Evolutionary conservation across 2,888 invertebrate genomes (phyloP).

Genomic region (Orthosia gothica): DNA sequence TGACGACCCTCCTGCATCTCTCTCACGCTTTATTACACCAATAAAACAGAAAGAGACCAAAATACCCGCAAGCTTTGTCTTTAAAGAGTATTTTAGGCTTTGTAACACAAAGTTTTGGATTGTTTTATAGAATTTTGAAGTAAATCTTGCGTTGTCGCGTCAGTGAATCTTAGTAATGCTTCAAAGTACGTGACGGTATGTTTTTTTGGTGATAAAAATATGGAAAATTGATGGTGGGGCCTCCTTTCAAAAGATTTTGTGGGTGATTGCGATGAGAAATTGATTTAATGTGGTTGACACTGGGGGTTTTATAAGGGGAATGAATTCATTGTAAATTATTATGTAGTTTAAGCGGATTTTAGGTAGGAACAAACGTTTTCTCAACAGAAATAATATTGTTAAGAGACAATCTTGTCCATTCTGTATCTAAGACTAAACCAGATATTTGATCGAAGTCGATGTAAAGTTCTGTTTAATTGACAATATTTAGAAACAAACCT

Average conservation of each 20-base stretch:
- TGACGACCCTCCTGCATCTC: constrained; percentile 77
- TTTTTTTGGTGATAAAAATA: constrained; percentile 83
- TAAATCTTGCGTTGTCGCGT: constrained; percentile 85
- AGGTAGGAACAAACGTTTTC: constrained; percentile 1
- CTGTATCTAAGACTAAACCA: not conserved
- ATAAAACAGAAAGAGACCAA: constrained; percentile 68
- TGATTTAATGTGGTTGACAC: constrained; percentile 71
- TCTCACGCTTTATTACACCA: constrained; percentile 68
- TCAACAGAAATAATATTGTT: not conserved
- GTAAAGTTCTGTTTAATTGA: not conserved
- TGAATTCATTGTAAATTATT: constrained; percentile 51
- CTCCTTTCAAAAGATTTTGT: constrained; percentile 69
- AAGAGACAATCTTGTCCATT: not conserved
- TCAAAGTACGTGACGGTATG: constrained; percentile 82
- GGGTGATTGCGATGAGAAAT: constrained; percentile 76
- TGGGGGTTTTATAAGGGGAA: constrained; percentile 34
- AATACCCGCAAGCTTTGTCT: constrained; percentile 62
- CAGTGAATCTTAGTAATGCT: constrained; percentile 81
- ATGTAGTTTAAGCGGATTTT: constrained; percentile 10
- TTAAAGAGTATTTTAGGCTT: constrained; percentile 71
- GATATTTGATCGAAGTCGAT: not conserved
- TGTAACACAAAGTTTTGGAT: constrained; percentile 72
- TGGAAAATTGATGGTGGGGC: constrained; percentile 81
- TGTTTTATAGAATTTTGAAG: constrained; percentile 72
- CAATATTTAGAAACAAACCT: not conserved